phyloP scores from a whole-genome alignment of 2,797 vertebrate species.

The Amniataba percoides region DNA sequence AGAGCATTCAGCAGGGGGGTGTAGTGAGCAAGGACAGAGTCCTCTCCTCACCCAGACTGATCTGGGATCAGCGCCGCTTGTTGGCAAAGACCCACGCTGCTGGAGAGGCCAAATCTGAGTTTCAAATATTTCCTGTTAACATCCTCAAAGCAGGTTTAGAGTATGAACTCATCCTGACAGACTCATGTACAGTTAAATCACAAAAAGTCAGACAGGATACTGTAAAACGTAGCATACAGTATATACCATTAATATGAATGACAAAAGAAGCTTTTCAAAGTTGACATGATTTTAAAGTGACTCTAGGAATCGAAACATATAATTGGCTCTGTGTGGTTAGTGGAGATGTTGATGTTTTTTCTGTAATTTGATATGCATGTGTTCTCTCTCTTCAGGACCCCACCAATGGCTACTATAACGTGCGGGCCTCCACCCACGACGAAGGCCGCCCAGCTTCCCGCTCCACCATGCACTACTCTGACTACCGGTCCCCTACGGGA shows the following conservation, averaged over 20 bases:
- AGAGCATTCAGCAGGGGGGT: conserved; percentile 7
- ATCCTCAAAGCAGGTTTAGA: background rate
- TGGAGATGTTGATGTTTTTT: background rate
- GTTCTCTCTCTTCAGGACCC: conserved; percentile 87
- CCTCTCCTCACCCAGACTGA: conserved; percentile 6
- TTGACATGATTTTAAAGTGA: background rate
- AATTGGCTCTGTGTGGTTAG: background rate
- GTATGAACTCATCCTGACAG: background rate
- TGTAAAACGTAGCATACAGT: background rate
- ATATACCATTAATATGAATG: background rate
- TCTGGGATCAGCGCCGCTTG: conserved; percentile 2
- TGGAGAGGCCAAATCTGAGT: conserved; percentile 1
- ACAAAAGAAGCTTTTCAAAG: background rate
- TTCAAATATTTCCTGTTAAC: background rate
- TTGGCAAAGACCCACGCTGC: conserved; percentile 12
- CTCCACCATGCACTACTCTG: conserved; percentile 92
- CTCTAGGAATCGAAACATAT: background rate
- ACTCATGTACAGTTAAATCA: background rate
- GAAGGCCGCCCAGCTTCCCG: conserved; percentile 91
- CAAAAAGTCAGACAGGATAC: background rate
- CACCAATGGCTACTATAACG: conserved; percentile 97
- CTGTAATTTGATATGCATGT: conserved; percentile 9
- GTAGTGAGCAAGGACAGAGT: conserved; percentile 22
- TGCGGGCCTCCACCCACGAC: conserved; percentile 92
- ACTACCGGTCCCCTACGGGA: conserved; percentile 88